Conservation (phyloP, 1,140 invertebrate species). For the Nephotettix cincticeps region DNA sequence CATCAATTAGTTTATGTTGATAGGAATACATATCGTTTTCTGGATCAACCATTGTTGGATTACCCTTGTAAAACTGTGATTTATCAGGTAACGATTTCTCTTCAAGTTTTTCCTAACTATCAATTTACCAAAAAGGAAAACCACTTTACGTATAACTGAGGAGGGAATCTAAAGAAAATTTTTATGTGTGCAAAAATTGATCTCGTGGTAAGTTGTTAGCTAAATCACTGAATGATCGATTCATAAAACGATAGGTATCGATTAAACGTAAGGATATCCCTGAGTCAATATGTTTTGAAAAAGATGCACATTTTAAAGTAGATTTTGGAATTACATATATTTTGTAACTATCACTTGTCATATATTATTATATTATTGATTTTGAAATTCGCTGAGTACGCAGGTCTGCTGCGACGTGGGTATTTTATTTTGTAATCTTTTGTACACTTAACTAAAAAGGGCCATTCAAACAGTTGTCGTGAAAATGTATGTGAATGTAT, state of each 20-base stretch:
- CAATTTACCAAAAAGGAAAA: slow-evolving; percentile 44
- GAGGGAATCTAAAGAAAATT: slow-evolving; percentile 25
- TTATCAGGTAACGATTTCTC: slow-evolving; percentile 43
- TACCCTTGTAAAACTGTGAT: slow-evolving; percentile 40
- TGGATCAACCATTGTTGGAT: too few species aligned
- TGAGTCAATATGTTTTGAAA: slow-evolving; percentile 8
- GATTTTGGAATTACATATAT: slow-evolving; percentile 22
- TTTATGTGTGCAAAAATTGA: slow-evolving; percentile 9
- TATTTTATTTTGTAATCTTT: neutral
- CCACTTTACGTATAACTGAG: slow-evolving; percentile 39
- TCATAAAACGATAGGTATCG: slow-evolving; percentile 25
- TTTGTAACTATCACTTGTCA: slow-evolving; percentile 8
- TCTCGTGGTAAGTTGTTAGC: slow-evolving; percentile 14
- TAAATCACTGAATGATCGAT: neutral
- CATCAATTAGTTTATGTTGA: slow-evolving; percentile 37
- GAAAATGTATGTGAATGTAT: neutral
- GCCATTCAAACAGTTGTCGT: neutral
- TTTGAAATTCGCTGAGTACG: slow-evolving; percentile 9
- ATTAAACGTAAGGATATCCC: slow-evolving; percentile 24
- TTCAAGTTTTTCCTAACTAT: slow-evolving; percentile 41
- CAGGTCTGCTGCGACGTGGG: neutral
- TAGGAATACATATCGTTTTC: too few species aligned
- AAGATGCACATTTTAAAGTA: slow-evolving; percentile 21
- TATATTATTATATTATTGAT: neutral
- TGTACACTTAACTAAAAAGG: neutral